Evolutionary conservation across 2,797 vertebrate genomes (phyloP).

Genomic region (Melanotaenia parkinsoni): DNA sequence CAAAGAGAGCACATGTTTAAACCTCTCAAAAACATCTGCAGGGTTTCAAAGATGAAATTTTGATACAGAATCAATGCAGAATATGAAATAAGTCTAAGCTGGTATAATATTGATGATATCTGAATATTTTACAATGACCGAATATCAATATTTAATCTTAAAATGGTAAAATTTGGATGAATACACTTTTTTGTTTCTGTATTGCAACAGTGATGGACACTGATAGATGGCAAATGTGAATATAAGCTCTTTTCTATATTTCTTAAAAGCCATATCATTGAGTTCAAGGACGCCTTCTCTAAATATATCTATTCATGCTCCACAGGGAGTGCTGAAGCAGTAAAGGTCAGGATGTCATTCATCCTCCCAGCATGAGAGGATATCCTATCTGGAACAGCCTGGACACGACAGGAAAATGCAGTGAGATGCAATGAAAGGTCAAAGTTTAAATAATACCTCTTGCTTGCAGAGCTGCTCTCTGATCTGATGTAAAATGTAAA

Average conservation of each 20-base stretch:
- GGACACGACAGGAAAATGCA: slow-evolving; percentile 58
- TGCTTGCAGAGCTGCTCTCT: slow-evolving; percentile 27
- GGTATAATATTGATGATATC: not conserved
- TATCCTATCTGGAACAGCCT: slow-evolving; percentile 57
- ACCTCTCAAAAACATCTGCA: slow-evolving; percentile 7
- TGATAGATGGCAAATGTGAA: not conserved
- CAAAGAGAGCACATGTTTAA: slow-evolving; percentile 11
- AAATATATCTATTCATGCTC: slow-evolving; percentile 38
- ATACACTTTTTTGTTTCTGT: not conserved
- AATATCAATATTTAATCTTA: not conserved
- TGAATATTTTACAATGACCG: no score
- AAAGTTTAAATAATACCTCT: slow-evolving; percentile 50
- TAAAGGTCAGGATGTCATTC: slow-evolving; percentile 73
- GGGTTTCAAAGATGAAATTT: not conserved
- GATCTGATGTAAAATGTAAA: slow-evolving; percentile 14
- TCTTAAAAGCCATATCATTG: not conserved
- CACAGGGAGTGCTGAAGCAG: slow-evolving; percentile 33
- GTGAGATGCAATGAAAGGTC: slow-evolving; percentile 56
- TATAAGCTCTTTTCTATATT: not conserved
- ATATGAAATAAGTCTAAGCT: not conserved
- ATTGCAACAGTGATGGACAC: not conserved
- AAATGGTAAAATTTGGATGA: not conserved
- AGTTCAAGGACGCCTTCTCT: slow-evolving; percentile 42
- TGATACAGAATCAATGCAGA: not conserved
- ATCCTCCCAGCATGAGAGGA: slow-evolving; percentile 70